Conservation (phyloP, 1,140 invertebrate genomes). For the Trachymyrmex septentrionalis region DNA sequence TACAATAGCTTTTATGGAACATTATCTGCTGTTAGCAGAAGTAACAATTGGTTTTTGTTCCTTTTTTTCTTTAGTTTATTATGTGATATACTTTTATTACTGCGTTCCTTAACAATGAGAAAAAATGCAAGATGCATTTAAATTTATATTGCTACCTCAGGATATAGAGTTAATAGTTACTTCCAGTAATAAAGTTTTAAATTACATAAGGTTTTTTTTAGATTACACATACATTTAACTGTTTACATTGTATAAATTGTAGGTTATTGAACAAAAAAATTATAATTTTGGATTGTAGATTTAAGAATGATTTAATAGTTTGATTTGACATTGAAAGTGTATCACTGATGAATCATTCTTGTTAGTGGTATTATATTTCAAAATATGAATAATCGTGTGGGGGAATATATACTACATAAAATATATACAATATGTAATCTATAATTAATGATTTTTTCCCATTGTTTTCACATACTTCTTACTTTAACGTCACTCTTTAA, state of each 20-base stretch:
- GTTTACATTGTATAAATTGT: not conserved
- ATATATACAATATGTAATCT: not conserved
- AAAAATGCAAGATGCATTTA: not conserved
- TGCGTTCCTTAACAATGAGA: not conserved
- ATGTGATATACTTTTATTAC: not conserved
- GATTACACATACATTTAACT: not conserved
- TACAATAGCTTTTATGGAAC: too few species aligned
- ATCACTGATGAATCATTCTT: not conserved
- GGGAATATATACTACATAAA: not conserved
- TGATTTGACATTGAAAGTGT: not conserved
- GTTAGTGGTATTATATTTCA: not conserved
- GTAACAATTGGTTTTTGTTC: not conserved
- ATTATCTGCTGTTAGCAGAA: too few species aligned
- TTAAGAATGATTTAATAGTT: not conserved
- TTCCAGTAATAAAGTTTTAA: constrained; percentile 1
- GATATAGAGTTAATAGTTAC: not conserved
- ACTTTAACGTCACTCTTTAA: not conserved
- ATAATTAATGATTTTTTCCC: not conserved
- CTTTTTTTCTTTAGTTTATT: constrained; percentile 8
- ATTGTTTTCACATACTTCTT: not conserved
- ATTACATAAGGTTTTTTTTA: not conserved
- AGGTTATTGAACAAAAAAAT: not conserved
- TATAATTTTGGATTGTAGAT: not conserved
- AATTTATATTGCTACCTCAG: constrained; percentile 31
- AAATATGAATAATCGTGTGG: not conserved